Evolutionary conservation across 2,888 invertebrate species (phyloP).

Genomic region (Schrankia costaestrigalis): DNA sequence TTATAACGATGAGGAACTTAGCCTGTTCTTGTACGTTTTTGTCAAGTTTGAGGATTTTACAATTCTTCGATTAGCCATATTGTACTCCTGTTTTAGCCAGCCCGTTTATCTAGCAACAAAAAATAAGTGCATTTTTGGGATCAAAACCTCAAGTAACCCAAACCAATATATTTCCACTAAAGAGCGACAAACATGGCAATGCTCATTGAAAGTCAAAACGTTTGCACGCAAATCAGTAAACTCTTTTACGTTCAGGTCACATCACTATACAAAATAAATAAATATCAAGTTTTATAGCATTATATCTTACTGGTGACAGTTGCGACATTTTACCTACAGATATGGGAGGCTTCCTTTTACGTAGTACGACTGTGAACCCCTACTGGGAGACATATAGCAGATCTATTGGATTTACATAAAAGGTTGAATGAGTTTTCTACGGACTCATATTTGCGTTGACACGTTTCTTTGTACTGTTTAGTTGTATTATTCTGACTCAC

Average conservation of each 20-base stretch:
- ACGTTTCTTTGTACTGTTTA: conserved; percentile 6
- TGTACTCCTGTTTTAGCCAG: too few species aligned
- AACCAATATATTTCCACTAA: too few species aligned
- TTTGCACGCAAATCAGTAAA: conserved; percentile 3
- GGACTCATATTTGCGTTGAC: conserved; percentile 31
- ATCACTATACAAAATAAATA: conserved; percentile 14
- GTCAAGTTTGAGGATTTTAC: too few species aligned
- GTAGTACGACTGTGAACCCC: conserved; percentile 22
- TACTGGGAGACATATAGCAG: conserved; percentile 32
- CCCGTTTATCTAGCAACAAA: too few species aligned
- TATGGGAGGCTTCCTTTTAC: conserved; percentile 16
- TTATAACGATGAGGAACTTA: too few species aligned
- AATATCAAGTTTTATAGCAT: conserved; percentile 15
- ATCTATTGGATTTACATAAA: conserved; percentile 54
- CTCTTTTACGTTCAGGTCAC: conserved; percentile 17
- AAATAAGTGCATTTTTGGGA: too few species aligned
- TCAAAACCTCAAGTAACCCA: too few species aligned
- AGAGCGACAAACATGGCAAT: neutral
- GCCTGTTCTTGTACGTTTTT: too few species aligned
- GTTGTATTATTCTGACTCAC: conserved; percentile 1
- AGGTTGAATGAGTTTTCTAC: conserved; percentile 31
- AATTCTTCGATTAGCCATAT: too few species aligned
- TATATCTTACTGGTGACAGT: conserved; percentile 19
- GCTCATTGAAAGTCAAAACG: conserved; percentile 8
- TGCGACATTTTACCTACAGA: conserved; percentile 12